These are phyloP conservation scores for Scomberomorus guttatus DNA, from an alignment of 2,797 vertebrate genomes.

Conservation along the genomic window DNA sequence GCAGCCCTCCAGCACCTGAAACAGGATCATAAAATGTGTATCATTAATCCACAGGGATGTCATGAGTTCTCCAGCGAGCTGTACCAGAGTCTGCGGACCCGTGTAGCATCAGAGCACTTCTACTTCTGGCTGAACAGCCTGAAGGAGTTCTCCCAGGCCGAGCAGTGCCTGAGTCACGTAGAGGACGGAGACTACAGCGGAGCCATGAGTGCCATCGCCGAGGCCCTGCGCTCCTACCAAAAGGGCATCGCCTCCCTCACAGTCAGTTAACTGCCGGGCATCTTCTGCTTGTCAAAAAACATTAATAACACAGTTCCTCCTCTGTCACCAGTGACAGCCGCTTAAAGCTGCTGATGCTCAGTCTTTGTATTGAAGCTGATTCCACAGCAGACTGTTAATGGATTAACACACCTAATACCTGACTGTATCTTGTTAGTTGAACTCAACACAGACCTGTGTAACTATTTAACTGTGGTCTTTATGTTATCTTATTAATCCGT, in stretches of 20 bases:
- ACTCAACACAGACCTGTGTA: background rate
- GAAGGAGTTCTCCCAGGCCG: slow-evolving; percentile 97
- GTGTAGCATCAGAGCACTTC: slow-evolving; percentile 98
- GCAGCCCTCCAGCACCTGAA: background rate
- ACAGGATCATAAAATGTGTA: background rate
- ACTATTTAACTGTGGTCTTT: slow-evolving; percentile 8
- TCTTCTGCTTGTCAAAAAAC: slow-evolving; percentile 43
- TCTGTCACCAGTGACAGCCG: background rate
- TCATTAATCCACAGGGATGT: slow-evolving; percentile 87
- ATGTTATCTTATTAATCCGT: slow-evolving; percentile 54
- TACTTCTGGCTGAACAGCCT: slow-evolving; percentile 99
- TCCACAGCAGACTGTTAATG: slow-evolving; percentile 22
- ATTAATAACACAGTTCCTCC: slow-evolving; percentile 9
- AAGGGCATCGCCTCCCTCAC: slow-evolving; percentile 98
- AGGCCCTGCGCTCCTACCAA: slow-evolving; percentile 96
- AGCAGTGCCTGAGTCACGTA: slow-evolving; percentile 92
- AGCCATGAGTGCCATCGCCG: slow-evolving; percentile 93
- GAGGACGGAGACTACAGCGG: slow-evolving; percentile 92
- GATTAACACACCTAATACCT: slow-evolving; percentile 21
- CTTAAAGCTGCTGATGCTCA: slow-evolving; percentile 21
- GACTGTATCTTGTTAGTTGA: slow-evolving; percentile 30
- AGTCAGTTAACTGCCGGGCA: slow-evolving; percentile 82
- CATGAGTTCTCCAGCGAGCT: slow-evolving; percentile 97
- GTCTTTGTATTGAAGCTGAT: slow-evolving; percentile 1
- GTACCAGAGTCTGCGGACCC: slow-evolving; percentile 95